Percentiles rank a stretch among this genome's conserved stretches.
phyloP scores from a whole-genome alignment of 35 echinoderm and acorn worm genomes.

The Apostichopus japonicus region DNA sequence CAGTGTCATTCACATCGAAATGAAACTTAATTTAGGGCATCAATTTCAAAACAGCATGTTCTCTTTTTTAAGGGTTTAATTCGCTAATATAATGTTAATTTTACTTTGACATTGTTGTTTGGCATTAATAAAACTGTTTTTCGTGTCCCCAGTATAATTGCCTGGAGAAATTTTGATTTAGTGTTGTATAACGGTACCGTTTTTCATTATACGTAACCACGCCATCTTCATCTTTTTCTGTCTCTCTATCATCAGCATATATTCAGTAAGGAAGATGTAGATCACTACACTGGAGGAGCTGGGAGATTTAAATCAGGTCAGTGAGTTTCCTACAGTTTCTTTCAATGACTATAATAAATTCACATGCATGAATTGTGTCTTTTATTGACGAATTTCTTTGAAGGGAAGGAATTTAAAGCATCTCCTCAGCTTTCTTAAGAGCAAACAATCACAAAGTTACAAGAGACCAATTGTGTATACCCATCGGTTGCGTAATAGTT shows the following conservation, averaged over 20 bases:
- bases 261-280: neutral
- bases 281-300: neutral
- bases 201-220: neutral
- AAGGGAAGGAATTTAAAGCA: neutral
- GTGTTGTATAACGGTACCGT: too few relatives aligned
- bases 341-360: neutral
- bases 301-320: conserved; percentile 25
- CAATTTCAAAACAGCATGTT: too few relatives aligned
- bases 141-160: too few relatives aligned
- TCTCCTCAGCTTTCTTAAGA: neutral
- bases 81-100: too few relatives aligned
- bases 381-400: neutral
- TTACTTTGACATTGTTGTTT: too few relatives aligned
- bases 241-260: neutral
- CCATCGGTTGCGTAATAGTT: neutral
- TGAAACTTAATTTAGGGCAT: too few relatives aligned
- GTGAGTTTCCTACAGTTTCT: neutral
- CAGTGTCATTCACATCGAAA: too few relatives aligned
- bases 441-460: neutral
- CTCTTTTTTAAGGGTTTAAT: too few relatives aligned
- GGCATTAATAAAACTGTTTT: too few relatives aligned
- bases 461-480: neutral
- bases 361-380: neutral
- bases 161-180: too few relatives aligned
- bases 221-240: neutral